Percentiles rank a stretch among this genome's conserved stretches.
phyloP scores from a whole-genome alignment of 2,113 vertebrate genomes.

The Epinephelus lanceolatus region DNA sequence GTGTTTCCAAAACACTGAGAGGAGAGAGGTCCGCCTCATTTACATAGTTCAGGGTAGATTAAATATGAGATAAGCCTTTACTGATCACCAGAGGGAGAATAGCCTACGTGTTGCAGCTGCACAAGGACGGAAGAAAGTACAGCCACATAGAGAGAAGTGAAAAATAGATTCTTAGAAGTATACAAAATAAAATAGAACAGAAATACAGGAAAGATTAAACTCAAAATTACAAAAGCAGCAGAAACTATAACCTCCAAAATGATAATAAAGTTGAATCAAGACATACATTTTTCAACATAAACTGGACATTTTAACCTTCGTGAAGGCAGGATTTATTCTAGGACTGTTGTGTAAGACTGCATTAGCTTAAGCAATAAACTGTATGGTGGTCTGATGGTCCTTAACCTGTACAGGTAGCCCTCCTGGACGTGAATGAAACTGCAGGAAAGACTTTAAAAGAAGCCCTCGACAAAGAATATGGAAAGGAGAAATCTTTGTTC shows the following conservation, averaged over 20 bases:
- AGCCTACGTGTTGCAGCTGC: too few relatives aligned
- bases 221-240: not conserved
- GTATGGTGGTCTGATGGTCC: not conserved
- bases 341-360: not conserved
- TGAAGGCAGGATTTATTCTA: not conserved
- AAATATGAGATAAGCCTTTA: not conserved
- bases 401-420: slow-evolving; percentile 62
- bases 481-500: slow-evolving; percentile 59
- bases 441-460: slow-evolving; percentile 53
- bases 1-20: too few relatives aligned
- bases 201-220: not conserved
- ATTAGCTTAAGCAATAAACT: not conserved
- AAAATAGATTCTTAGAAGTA: too few relatives aligned
- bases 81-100: not conserved
- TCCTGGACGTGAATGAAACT: slow-evolving; percentile 74
- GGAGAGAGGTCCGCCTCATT: too few relatives aligned
- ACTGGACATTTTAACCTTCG: not conserved
- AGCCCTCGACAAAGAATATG: slow-evolving; percentile 57
- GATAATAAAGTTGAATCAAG: not conserved
- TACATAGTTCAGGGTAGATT: too few relatives aligned
- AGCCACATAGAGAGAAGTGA: not conserved
- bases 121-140: too few relatives aligned
- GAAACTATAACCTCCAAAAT: not conserved
- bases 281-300: not conserved
- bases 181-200: not conserved